A percentile compares a stretch with the other conserved stretches of the same genome.
phyloP scores from a whole-genome alignment of 2,888 invertebrate genomes.

The Escarpia spicata region DNA sequence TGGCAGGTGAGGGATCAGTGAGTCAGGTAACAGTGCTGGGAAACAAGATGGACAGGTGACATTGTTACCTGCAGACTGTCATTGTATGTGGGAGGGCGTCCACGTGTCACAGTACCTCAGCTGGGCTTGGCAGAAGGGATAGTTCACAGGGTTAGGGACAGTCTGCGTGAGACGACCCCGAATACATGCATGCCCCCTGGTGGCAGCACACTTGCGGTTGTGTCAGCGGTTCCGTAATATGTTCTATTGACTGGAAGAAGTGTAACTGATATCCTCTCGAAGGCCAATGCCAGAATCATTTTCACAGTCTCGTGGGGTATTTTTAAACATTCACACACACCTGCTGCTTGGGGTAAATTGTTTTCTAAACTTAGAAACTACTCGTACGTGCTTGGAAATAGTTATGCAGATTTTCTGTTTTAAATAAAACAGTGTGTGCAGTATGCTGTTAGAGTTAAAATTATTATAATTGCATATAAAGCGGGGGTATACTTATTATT shows the following conservation, averaged over 20 bases:
- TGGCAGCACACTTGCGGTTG: background rate
- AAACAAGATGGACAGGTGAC: constrained; percentile 1
- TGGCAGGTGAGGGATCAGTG: background rate
- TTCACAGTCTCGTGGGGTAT: background rate
- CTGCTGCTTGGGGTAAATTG: background rate
- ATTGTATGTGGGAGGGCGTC: background rate
- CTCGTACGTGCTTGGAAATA: background rate
- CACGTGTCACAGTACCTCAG: background rate
- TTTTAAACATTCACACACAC: background rate
- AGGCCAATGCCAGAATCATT: background rate
- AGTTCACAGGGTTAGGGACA: background rate
- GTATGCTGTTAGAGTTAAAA: no score
- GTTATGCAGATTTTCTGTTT: background rate
- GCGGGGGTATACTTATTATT: no score
- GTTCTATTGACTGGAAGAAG: background rate
- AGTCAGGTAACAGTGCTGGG: background rate
- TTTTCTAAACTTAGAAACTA: background rate
- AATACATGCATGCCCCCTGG: background rate
- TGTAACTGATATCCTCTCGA: background rate
- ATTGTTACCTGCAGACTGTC: background rate
- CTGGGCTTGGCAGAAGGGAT: background rate
- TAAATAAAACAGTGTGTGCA: background rate
- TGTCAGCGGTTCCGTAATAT: background rate
- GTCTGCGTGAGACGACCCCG: background rate
- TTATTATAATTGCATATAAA: no score